phyloP scores from a whole-genome alignment of 2,888 invertebrate species.

The Drosophila testacea region DNA sequence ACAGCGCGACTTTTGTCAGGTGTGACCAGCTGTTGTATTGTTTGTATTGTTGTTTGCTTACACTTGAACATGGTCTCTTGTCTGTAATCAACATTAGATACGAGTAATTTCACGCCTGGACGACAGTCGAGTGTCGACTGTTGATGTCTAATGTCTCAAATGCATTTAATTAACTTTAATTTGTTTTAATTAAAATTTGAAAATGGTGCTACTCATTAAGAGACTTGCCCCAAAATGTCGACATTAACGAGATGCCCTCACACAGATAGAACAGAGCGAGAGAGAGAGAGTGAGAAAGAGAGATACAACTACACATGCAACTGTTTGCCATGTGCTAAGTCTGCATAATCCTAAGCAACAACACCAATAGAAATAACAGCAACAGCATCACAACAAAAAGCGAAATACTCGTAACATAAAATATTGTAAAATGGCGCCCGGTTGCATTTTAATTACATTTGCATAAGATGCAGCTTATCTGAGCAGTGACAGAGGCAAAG shows the following conservation, averaged over 20 bases:
- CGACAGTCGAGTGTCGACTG: constrained; percentile 13
- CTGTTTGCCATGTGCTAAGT: constrained; percentile 24
- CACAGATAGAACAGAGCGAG: background rate
- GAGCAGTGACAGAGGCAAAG: constrained; percentile 24
- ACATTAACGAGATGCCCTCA: constrained; percentile 30
- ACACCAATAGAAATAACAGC: constrained; percentile 6
- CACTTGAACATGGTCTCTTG: constrained; percentile 1
- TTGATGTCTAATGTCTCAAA: constrained; percentile 29
- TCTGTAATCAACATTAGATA: constrained; percentile 36
- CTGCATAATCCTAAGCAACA: constrained; percentile 50
- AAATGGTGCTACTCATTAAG: constrained; percentile 56
- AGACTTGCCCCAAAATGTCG: constrained; percentile 35
- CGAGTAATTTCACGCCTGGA: constrained; percentile 53
- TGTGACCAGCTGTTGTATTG: constrained; percentile 14
- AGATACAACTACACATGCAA: constrained; percentile 8
- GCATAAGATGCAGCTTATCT: constrained; percentile 77
- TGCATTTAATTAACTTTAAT: constrained; percentile 76
- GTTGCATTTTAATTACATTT: constrained; percentile 77
- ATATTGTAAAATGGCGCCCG: constrained; percentile 71
- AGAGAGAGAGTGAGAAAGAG: background rate
- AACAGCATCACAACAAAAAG: constrained; percentile 12
- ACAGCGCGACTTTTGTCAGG: constrained; percentile 8
- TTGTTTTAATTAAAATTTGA: constrained; percentile 71
- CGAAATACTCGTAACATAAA: constrained; percentile 60
- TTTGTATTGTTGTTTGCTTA: constrained; percentile 10